Percentiles rank a stretch among this genome's conserved stretches.
These are phyloP conservation scores for Chymomyza costata DNA, from an alignment of 1,140 invertebrate genomes.

Conservation along the genomic window DNA sequence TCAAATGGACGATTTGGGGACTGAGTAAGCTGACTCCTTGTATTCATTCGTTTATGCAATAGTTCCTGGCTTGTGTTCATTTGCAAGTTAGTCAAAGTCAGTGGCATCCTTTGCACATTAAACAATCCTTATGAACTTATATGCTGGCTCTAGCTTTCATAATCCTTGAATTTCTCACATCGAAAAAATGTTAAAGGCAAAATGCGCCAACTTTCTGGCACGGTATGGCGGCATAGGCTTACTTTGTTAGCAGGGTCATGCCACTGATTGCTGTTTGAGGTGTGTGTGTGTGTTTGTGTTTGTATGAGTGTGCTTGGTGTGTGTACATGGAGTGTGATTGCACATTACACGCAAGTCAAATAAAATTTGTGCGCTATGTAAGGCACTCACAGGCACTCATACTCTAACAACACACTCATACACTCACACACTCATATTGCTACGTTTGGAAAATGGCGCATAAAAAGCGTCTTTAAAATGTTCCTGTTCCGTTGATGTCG, in stretches of 20 bases:
- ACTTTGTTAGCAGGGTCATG: slow-evolving; percentile 15
- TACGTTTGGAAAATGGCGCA: slow-evolving; percentile 57
- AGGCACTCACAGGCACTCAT: slow-evolving; percentile 9
- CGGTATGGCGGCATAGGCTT: slow-evolving; percentile 41
- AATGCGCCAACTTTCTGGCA: no score
- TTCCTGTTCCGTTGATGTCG: no score
- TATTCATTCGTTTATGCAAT: no score
- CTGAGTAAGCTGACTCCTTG: no score
- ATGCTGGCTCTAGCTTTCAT: slow-evolving; percentile 15
- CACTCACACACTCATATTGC: slow-evolving; percentile 23
- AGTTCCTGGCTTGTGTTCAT: no score
- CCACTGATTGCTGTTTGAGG: no score
- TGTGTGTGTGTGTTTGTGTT: no score
- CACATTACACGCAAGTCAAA: slow-evolving; percentile 66
- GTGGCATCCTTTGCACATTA: no score
- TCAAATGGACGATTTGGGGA: no score
- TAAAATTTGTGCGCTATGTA: slow-evolving; percentile 50
- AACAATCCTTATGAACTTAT: no score
- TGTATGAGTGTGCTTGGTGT: slow-evolving; percentile 11
- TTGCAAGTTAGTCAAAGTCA: no score
- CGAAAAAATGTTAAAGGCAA: slow-evolving; percentile 25
- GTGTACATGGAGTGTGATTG: slow-evolving; percentile 1
- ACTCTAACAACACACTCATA: slow-evolving; percentile 9
- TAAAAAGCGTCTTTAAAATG: slow-evolving; percentile 65
- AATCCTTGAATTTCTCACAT: slow-evolving; percentile 36